Percentiles rank a stretch among this genome's conserved stretches.
Conservation (phyloP, 2,888 invertebrate genomes). For the Cataglyphis cursor region DNA sequence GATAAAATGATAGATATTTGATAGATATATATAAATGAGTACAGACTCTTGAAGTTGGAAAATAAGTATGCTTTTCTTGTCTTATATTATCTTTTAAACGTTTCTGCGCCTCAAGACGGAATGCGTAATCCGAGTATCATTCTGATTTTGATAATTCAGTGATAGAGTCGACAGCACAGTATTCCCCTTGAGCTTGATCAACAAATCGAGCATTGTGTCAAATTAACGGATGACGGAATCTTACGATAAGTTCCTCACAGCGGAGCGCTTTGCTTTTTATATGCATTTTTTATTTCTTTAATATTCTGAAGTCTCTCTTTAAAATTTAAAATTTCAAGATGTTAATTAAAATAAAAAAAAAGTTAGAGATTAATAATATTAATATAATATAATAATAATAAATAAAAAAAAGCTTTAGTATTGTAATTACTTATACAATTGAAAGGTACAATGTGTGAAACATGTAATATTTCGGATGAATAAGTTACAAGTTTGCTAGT, state of each 20-base stretch:
- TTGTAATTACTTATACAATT: neutral
- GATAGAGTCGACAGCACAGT: neutral
- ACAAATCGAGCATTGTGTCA: neutral
- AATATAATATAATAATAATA: too few relatives aligned
- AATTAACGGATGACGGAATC: neutral
- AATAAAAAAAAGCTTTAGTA: neutral
- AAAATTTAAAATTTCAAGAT: neutral
- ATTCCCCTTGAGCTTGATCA: neutral
- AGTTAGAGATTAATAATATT: too few relatives aligned
- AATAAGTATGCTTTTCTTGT: neutral
- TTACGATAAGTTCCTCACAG: slow-evolving; percentile 12
- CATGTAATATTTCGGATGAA: neutral
- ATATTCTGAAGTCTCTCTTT: neutral
- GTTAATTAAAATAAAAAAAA: neutral
- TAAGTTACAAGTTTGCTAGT: neutral
- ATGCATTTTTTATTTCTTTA: neutral
- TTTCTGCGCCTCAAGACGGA: neutral
- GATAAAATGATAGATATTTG: neutral
- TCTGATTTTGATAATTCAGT: neutral
- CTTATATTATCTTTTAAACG: neutral
- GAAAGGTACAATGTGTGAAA: neutral
- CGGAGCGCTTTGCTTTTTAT: slow-evolving; percentile 17
- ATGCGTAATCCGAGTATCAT: neutral
- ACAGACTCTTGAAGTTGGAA: neutral
- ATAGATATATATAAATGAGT: neutral